Conservation (phyloP, 2,113 vertebrate genomes). For the Podarcis muralis region DNA sequence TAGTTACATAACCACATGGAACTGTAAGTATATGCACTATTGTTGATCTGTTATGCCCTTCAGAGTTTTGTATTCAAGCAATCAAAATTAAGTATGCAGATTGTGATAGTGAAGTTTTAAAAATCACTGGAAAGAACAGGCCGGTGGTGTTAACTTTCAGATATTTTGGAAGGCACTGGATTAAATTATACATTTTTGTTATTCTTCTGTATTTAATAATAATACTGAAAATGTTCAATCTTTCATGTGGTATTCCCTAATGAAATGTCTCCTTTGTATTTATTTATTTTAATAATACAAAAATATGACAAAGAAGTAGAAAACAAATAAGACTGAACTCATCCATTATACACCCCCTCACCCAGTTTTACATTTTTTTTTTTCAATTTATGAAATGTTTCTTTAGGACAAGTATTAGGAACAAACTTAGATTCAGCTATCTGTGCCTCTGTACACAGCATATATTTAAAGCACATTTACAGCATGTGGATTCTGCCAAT, state of each 20-base stretch:
- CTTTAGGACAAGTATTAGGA: too few species aligned
- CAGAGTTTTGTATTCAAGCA: constrained; percentile 8
- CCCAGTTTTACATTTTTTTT: too few species aligned
- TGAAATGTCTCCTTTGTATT: too few species aligned
- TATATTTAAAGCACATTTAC: too few species aligned
- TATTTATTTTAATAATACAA: too few species aligned
- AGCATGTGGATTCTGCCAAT: too few species aligned
- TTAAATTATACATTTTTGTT: neutral
- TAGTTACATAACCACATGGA: constrained; percentile 21
- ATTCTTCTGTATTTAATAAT: neutral
- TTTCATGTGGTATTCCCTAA: neutral
- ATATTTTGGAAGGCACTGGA: neutral
- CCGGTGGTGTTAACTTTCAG: neutral
- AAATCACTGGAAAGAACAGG: neutral
- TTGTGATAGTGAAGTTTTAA: neutral
- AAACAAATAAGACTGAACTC: too few species aligned
- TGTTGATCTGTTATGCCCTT: neutral
- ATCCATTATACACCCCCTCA: too few species aligned
- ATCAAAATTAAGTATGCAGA: neutral
- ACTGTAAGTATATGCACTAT: neutral
- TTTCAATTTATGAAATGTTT: too few species aligned
- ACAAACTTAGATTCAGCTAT: too few species aligned
- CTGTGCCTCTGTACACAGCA: too few species aligned
- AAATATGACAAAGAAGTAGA: too few species aligned
- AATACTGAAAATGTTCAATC: neutral